Evolutionary conservation across 2,113 vertebrate genomes (phyloP).

Genomic region (Centropristis striata): DNA sequence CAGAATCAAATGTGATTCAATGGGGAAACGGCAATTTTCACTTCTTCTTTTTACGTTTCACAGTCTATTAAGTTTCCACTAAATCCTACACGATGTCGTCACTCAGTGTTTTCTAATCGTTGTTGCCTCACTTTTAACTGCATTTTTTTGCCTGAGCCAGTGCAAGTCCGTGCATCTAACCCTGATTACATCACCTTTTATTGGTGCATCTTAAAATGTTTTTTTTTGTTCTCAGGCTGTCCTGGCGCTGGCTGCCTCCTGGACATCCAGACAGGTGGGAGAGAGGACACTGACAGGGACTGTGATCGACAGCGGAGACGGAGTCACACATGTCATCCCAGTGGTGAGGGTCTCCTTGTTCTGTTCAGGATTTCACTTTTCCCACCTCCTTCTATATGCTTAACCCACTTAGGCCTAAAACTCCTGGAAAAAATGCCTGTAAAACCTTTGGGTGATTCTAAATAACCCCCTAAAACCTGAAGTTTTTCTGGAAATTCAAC

Average conservation of each 20-base stretch:
- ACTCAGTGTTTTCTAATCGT: not conserved
- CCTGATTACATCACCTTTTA: not conserved
- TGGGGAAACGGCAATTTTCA: not conserved
- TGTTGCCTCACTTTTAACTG: not conserved
- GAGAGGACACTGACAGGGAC: slow-evolving; percentile 96
- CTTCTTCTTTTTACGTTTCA: slow-evolving; percentile 38
- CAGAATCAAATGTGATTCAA: not conserved
- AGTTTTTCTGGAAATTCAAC: no score
- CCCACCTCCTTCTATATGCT: not conserved
- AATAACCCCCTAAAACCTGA: no score
- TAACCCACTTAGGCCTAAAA: no score
- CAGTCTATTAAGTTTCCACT: not conserved
- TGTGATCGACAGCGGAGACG: slow-evolving; percentile 98
- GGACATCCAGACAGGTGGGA: slow-evolving; percentile 98
- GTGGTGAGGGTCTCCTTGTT: slow-evolving; percentile 93
- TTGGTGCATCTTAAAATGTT: not conserved
- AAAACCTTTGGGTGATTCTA: no score
- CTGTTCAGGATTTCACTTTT: accelerated
- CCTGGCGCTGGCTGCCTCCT: slow-evolving; percentile 97
- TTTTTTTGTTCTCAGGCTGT: slow-evolving; percentile 66
- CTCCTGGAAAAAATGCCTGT: no score
- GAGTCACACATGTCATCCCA: slow-evolving; percentile 98
- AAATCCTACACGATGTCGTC: not conserved
- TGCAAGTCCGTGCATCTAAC: no score
- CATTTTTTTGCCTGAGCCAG: no score